Percentiles rank a stretch among this genome's conserved stretches.
Conservation (phyloP, 2,888 invertebrate species). For the Hydraecia micacea region DNA sequence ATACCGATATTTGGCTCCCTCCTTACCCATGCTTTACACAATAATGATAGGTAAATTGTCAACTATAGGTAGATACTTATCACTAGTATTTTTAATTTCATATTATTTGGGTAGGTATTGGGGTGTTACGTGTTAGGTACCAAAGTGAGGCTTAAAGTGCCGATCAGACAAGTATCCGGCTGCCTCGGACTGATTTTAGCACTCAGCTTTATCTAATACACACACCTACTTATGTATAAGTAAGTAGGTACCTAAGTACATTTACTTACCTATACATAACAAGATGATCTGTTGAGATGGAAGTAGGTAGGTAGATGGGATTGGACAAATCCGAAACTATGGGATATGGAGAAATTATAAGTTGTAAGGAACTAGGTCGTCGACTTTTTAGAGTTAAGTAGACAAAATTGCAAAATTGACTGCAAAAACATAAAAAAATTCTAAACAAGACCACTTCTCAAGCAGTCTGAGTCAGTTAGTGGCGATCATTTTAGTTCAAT, state of each 20-base stretch:
- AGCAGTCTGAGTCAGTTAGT: no score
- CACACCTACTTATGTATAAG: not conserved
- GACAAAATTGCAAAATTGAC: no score
- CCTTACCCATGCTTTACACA: not conserved
- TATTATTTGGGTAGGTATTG: not conserved
- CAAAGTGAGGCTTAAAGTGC: not conserved
- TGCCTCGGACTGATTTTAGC: not conserved
- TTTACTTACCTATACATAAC: no score
- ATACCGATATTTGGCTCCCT: not conserved
- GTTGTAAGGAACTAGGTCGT: not conserved
- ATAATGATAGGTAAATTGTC: not conserved
- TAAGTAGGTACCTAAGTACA: not conserved
- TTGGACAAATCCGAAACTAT: not conserved
- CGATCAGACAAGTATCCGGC: not conserved
- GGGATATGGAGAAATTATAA: not conserved
- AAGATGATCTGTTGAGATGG: not conserved
- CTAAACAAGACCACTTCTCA: no score
- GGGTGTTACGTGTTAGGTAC: not conserved
- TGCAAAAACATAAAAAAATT: no score
- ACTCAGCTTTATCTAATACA: not conserved
- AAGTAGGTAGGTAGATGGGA: not conserved
- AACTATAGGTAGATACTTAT: not conserved
- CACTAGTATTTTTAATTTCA: not conserved
- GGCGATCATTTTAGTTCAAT: no score
- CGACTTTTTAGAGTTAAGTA: no score